Conservation (phyloP, 92 coral and sea anemone genomes). For the Umimayanthus kanabou region DNA sequence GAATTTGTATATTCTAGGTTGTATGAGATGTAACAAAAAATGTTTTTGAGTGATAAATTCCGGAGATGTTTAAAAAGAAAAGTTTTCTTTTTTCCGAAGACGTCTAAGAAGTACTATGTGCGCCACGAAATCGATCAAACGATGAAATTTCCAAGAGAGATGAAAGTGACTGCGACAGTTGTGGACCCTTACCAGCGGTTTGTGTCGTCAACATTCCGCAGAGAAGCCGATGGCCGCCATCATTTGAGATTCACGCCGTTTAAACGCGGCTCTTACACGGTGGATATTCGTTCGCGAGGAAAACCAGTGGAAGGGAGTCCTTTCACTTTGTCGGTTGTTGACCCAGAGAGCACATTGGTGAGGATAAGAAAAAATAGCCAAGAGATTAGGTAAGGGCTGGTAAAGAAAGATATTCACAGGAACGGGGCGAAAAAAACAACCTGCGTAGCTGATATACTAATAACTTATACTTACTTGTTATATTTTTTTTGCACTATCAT, state of each 20-base stretch:
- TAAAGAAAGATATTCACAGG: not conserved
- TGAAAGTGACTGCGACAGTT: conserved; percentile 72
- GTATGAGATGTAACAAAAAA: too few species aligned
- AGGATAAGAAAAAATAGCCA: conserved; percentile 65
- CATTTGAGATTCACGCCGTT: conserved; percentile 72
- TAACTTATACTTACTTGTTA: too few species aligned
- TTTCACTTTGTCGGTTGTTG: conserved; percentile 61
- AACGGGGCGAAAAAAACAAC: too few species aligned
- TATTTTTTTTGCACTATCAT: too few species aligned
- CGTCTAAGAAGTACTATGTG: conserved; percentile 52
- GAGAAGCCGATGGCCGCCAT: conserved; percentile 70
- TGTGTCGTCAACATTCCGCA: conserved; percentile 64
- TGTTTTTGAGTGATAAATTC: not conserved
- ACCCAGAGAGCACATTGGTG: conserved; percentile 73
- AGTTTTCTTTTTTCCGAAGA: not conserved
- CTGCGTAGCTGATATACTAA: too few species aligned
- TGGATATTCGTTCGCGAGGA: conserved; percentile 66
- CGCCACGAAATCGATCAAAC: conserved; percentile 77
- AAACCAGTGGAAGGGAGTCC: conserved; percentile 77
- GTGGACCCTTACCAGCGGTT: conserved; percentile 70
- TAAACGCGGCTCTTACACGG: conserved; percentile 65
- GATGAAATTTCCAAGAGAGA: conserved; percentile 80
- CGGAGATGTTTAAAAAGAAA: not conserved
- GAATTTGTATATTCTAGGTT: too few species aligned
- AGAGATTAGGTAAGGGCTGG: not conserved